Conservation (phyloP, 2,888 invertebrate species). For the Apodemia hepburni region DNA sequence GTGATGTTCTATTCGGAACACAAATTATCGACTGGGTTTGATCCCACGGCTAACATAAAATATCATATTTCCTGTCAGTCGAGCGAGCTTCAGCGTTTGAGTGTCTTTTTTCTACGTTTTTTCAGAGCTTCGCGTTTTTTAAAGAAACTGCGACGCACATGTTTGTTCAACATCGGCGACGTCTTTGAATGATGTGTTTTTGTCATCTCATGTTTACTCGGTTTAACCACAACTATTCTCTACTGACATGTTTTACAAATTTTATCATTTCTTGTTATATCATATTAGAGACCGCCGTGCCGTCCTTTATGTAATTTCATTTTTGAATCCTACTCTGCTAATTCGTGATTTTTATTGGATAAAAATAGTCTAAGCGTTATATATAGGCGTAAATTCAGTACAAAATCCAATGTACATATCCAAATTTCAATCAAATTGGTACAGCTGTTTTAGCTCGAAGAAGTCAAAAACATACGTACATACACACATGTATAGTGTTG, state of each 20-base stretch:
- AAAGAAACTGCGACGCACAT: constrained; percentile 72
- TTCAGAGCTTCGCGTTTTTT: constrained; percentile 65
- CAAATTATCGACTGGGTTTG: constrained; percentile 77
- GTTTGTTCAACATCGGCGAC: constrained; percentile 69
- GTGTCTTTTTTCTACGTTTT: constrained; percentile 64
- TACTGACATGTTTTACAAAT: constrained; percentile 21
- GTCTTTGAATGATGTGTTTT: constrained; percentile 40
- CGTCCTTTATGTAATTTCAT: too few relatives aligned
- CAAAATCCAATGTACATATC: too few relatives aligned
- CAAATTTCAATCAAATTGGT: too few relatives aligned
- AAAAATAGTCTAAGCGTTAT: too few relatives aligned
- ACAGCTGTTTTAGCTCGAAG: too few relatives aligned
- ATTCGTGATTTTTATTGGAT: too few relatives aligned
- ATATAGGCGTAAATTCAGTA: too few relatives aligned
- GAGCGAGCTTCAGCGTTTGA: constrained; percentile 68
- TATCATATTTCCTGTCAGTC: constrained; percentile 79
- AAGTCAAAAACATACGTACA: too few relatives aligned
- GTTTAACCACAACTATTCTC: constrained; percentile 27
- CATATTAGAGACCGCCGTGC: background rate
- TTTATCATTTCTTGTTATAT: background rate
- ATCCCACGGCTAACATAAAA: constrained; percentile 80
- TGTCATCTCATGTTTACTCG: constrained; percentile 30
- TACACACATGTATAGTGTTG: too few relatives aligned
- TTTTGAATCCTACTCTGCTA: too few relatives aligned
- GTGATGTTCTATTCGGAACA: constrained; percentile 69